Base-by-base conservation (phyloP, 2,888 invertebrate species). In the Melanargia galathea region DNA sequence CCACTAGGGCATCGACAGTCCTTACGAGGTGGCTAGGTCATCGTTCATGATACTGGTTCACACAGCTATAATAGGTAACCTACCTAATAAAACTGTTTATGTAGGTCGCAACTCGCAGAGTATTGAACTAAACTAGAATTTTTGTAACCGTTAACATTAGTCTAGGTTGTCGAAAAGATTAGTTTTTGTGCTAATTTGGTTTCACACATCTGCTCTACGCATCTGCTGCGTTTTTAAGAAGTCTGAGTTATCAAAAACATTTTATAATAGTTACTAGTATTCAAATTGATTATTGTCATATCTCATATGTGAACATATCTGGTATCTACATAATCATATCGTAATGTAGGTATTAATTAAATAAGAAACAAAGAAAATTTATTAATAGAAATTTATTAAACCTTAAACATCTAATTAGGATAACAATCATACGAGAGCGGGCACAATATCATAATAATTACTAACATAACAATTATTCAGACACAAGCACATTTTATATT, bases 1-100 rank as follows among this genome's bases (percentile, higher is more conserved):
- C 74, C 84, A 90, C 76, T 88, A 65, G 89, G 88, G 76, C 89
- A 89, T 83, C 88, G 85, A 84, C 87, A 82, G 81, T 77, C 76
- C 81, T 77, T 70, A 71, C 70, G 66, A 63, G 66, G 65, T 74
- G 71, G 77, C 75, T 77, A 78, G 85, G 84, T 83, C 84, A 81
- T 72, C 75, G 71, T 71, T 71, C n/a, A n/a, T n/a, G n/a, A n/a
- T n/a, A n/a, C n/a, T n/a, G n/a, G n/a, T n/a, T n/a, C 69, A 71
- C 65, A 71, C 60, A 64, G 64, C 68, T 70, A 71, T n/a, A n/a
- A n/a, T n/a, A n/a, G n/a, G n/a, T n/a, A n/a, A n/a, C n/a, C n/a
- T n/a, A n/a, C n/a, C 58, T 64, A 73, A 73, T 73, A 77, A 73
- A 76, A 73, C 76, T 75, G 73, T 75, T 75, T 76, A 83, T 80